Evolutionary conservation across 2,113 vertebrate species (phyloP).

Genomic region (Laticauda laticaudata): DNA sequence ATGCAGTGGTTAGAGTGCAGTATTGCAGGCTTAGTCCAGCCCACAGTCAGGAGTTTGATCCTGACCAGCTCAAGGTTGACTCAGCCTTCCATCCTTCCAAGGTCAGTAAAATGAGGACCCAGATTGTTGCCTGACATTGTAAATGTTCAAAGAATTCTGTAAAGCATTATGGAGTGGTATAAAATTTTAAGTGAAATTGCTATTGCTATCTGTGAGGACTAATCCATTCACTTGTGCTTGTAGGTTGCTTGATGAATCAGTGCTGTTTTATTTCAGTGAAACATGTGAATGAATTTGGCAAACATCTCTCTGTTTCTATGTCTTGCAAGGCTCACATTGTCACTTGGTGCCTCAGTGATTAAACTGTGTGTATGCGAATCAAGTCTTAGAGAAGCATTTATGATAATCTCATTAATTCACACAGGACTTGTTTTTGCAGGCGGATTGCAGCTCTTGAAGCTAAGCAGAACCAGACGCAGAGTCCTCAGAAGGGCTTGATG

Average conservation of each 20-base stretch:
- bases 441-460: conserved; percentile 87
- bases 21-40: neutral
- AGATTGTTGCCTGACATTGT: neutral
- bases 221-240: neutral
- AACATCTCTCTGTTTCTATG: neutral
- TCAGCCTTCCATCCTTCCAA: neutral
- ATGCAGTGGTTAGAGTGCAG: neutral
- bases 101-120: neutral
- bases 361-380: neutral
- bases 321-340: neutral
- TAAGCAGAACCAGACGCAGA: conserved; percentile 73
- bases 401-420: neutral
- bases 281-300: neutral
- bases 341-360: neutral
- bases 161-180: neutral
- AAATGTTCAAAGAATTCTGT: neutral
- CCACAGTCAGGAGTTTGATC: neutral
- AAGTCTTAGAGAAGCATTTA: conserved; percentile 8
- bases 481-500: conserved; percentile 54
- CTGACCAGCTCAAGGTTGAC: neutral
- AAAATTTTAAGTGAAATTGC: neutral
- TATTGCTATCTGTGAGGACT: neutral
- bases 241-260: neutral
- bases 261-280: neutral
- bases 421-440: conserved; percentile 65